Evolutionary conservation across 2,888 invertebrate species (phyloP), one percentile per base, ranked within the genome.

Genomic region (Lycia hirtaria): DNA sequence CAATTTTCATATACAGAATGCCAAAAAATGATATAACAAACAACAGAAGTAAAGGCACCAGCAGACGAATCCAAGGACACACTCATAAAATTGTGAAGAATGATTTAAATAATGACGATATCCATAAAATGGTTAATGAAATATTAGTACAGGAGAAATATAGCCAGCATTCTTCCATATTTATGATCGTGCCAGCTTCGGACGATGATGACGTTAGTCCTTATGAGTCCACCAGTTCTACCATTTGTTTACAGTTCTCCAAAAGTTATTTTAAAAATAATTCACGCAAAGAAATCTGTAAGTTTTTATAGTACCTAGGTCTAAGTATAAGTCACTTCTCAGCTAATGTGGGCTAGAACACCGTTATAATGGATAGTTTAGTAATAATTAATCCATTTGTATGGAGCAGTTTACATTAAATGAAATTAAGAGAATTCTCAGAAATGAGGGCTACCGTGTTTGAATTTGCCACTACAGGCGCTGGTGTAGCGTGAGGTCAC

Each of bases 121-220:
- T 77, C 17, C 50, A 52, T 17, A 58, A 60, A 5, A 67, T 81
- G 44, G 62, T 81, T 1, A 65, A 75, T 32, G 59, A 75, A 56
- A 62, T 80, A 7, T 30, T 79, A 1, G 45, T 64, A 9, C 67
- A 63, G 2, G 69, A 70, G 2, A 55, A 68, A 12, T 41, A 75
- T 14, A 50, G 53, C 3, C 62, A 68, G 28, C 52, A 68, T 2
- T 82, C 84, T 0, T 81, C 82, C 4, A 65, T 83, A 20, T 75
- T 76, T 43, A 56, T 85, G 9, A 65, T 83, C 0, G 68, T 85
- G 9, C 70, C 81, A 2, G 70, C 73, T 4, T 68, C 75, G 1
- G 76, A 78, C 26, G 72, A 73, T 22, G 48, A 48, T 38, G 68
- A 68, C 10, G 65, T 65, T 17, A 69, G 67, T n/a, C 49, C 55